Base-by-base conservation (phyloP, 37 sponge, comb jelly and placozoan genomes). In the Chondrosia reniformis region DNA sequence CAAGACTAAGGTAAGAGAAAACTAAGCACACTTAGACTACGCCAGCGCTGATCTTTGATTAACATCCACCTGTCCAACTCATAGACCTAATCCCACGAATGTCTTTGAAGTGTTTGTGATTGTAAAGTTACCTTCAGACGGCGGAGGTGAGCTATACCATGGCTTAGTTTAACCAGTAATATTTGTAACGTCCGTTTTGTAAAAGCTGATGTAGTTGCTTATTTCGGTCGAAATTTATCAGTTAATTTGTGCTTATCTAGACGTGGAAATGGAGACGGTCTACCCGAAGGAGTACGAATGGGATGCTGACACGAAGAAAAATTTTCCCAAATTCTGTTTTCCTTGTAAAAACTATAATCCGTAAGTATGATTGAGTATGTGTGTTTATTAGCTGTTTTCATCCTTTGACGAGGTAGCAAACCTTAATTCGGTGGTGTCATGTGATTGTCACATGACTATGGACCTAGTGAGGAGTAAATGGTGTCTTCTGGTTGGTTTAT, bases 91-190 rank as follows among this genome's bases (percentile, higher is more conserved):
- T 28, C 74, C 90, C 22, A n/a, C 24, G 22, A 24, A 32, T 17
- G 74, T 82, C 4, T 91, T 78, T 39, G 92, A 91, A 77, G 87
- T 84, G 39, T 87, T 84, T 78, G 80, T 82, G 24, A 86, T 83
- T 33, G 63, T 81, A 17, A 39, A 33, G 33, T 43, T 75, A 5
- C 83, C 86, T 0, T 67, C 76, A 24, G 74, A 81, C 54, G 84
- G 74, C 42, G 84, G 86, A 83, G 80, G 88, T 86, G 25, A 38
- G 77, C 46, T 42, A 27, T 2, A 67, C n/a, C 38, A 2, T 52
- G 34, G 9, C 42, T 28, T 40, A 22, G 30, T 28, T 4, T 56
- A 28, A 56, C 58, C 37, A 7, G 4, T 32, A 22, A 12, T 33
- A 17, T n/a, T 39, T 10, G 39, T 37, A 24, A 1, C 39, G 25